Conservation (phyloP, 2,888 invertebrate species). For the Machimus rusticus region DNA sequence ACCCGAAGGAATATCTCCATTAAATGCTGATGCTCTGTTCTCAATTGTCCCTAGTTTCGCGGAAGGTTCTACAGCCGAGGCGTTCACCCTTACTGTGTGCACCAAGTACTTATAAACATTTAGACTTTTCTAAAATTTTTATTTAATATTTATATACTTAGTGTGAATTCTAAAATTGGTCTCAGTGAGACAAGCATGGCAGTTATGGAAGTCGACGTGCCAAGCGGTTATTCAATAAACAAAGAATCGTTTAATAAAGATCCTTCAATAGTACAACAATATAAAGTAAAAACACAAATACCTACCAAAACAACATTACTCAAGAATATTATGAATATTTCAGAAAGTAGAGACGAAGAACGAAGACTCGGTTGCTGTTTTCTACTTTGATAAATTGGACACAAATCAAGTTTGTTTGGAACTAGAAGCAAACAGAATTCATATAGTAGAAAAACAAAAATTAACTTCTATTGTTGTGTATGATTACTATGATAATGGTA, state of each 20-base stretch:
- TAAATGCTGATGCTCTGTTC: constrained; percentile 82
- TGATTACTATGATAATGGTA: constrained; percentile 89
- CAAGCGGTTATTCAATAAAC: constrained; percentile 89
- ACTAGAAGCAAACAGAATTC: constrained; percentile 81
- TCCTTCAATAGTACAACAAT: background rate
- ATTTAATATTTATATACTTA: constrained; percentile 51
- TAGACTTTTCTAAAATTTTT: constrained; percentile 53
- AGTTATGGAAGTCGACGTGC: constrained; percentile 86
- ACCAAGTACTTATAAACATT: constrained; percentile 67
- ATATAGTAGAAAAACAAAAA: constrained; percentile 85
- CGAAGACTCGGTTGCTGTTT: constrained; percentile 69
- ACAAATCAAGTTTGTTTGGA: constrained; percentile 79
- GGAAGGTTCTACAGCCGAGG: constrained; percentile 75
- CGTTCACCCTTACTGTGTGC: constrained; percentile 79
- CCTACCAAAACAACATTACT: background rate
- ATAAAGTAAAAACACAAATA: background rate
- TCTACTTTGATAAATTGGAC: constrained; percentile 76
- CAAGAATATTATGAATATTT: background rate
- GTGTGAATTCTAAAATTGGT: constrained; percentile 69
- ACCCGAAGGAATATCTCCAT: constrained; percentile 71
- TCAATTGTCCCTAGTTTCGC: constrained; percentile 86
- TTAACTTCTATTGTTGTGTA: constrained; percentile 85
- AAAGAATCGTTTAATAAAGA: constrained; percentile 70
- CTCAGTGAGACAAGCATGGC: constrained; percentile 81
- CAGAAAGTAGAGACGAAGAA: constrained; percentile 74